Evolutionary conservation across 2,113 vertebrate species (phyloP), one percentile per base, ranked within the genome.

Genomic region (Crotalus viridis): DNA sequence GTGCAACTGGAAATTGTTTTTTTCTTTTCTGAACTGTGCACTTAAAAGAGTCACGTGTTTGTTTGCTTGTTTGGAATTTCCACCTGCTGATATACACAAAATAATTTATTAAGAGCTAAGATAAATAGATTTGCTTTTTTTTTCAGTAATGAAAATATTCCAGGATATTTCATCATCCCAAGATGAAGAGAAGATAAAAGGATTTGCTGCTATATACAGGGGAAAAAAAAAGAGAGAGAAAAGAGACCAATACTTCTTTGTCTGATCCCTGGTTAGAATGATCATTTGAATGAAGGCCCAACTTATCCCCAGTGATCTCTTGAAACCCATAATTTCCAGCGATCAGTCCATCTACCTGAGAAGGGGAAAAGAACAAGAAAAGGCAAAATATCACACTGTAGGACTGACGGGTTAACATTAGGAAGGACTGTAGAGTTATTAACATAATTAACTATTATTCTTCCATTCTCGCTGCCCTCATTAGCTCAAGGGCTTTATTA

Each of bases 321-420:
- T 93, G 94, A 96, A 96, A 89, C 94, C 86, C 0, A 0, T 94
- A 93, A 92, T 94, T 93, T 95, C 95, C 55, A 94, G 93, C 93
- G 95, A 97, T 96, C 52, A 97, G 94, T 95, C 81, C 81, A 96
- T 92, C 96, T 97, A 97, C 97, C 98, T 98, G 98, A 98, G 97
- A 96, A 97, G 96, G 94, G 93, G 46, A 52, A 94, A 43, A 95
- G 92, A 95, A 81, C 21, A 13, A 88, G 94, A 95, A 94, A 94
- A 96, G 95, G 13, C 92, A 93, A 90, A 64, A 39, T 26, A 56
- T 91, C 95, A 96, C 89, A 96, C 95, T 74, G 94, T 56, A 95
- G 94, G 92, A 94, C 87, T 91, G 93, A 93, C 56, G 92, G 96
- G 33, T 24, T 85, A 92, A 28, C 94, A 33, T 85, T 85, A 46